A percentile compares a stretch with the other conserved stretches of the same genome.
These are phyloP conservation scores for Vipera latastei DNA, from an alignment of 2,797 vertebrate genomes.

Conservation along the genomic window DNA sequence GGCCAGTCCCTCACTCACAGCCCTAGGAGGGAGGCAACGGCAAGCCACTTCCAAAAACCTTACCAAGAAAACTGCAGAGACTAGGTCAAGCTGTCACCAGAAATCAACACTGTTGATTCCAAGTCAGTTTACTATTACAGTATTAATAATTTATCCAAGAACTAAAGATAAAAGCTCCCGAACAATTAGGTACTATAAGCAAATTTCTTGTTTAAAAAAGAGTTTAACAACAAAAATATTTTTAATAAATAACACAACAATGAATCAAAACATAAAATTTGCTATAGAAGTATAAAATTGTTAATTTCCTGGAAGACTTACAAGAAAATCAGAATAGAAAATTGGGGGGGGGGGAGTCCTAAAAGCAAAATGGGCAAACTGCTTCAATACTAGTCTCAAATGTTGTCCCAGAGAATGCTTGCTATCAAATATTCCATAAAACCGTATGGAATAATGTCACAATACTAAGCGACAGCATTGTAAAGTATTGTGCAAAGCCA, in stretches of 20 bases:
- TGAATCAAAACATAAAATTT: not conserved
- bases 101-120: not conserved
- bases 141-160: not conserved
- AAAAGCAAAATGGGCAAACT: not conserved
- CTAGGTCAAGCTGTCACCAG: not conserved
- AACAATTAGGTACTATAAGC: not conserved
- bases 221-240: not conserved
- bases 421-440: not conserved
- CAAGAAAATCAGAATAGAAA: not conserved
- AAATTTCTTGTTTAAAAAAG: not conserved
- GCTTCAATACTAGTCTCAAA: not conserved
- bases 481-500: not conserved
- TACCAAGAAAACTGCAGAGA: not conserved
- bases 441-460: not conserved
- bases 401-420: not conserved
- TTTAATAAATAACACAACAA: not conserved
- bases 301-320: not conserved
- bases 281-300: not conserved
- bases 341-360: not conserved
- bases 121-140: not conserved
- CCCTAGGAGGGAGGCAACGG: not conserved
- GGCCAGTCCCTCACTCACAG: not conserved
- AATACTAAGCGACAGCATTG: not conserved
- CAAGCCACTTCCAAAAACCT: not conserved
- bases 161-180: not conserved